Evolutionary conservation across 2,113 vertebrate genomes (phyloP).

Genomic region (Sebastes schlegelii): DNA sequence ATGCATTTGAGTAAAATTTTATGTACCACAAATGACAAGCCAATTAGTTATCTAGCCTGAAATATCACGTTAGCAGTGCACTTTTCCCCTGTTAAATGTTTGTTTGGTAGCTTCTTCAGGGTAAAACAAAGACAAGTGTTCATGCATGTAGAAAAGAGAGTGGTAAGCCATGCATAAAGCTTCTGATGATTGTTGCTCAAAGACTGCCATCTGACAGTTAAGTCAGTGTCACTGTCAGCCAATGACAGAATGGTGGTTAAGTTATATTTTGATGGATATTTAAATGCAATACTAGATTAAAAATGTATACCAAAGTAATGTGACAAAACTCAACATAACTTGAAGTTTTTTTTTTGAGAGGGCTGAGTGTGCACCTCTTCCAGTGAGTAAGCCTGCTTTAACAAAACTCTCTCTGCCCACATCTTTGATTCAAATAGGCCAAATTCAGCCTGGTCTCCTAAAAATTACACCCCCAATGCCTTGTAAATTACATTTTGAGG

Average conservation of each 20-base stretch:
- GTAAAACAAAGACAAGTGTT: background rate
- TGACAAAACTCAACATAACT: background rate
- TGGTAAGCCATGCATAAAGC: background rate
- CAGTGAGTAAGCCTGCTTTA: too few species aligned
- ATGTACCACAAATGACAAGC: background rate
- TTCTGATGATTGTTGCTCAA: background rate
- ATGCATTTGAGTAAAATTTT: background rate
- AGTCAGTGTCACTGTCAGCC: background rate
- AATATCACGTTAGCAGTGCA: background rate
- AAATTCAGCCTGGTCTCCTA: too few species aligned
- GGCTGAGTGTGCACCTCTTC: background rate
- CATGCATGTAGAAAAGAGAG: background rate
- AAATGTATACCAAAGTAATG: background rate
- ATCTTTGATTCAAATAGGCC: background rate
- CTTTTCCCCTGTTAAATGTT: background rate
- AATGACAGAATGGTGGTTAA: background rate
- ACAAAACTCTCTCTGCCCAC: background rate
- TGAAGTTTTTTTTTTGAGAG: background rate
- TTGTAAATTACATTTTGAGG: too few species aligned
- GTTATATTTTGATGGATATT: background rate
- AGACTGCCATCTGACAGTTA: background rate
- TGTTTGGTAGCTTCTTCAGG: background rate
- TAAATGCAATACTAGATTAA: background rate
- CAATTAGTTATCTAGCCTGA: background rate
- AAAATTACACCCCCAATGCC: too few species aligned